Evolutionary conservation across 2,113 vertebrate species (phyloP), one percentile per base, ranked within the genome.

Genomic region (Lampris incognitus): DNA sequence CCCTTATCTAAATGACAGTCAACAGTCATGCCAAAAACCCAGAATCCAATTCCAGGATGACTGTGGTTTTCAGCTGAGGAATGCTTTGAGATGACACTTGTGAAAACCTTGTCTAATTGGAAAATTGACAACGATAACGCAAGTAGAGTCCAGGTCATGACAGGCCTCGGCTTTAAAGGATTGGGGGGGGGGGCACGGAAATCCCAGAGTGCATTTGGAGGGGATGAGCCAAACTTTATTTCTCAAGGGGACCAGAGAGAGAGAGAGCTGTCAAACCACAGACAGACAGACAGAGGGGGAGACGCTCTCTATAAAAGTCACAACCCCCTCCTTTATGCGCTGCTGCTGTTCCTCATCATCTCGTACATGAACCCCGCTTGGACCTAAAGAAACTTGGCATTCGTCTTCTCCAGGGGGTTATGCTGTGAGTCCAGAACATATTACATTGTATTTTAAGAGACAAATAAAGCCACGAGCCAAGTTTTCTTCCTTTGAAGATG

Each of bases 81-180:
- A 79, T 78, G 75, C 75, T 82, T 67, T 6, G 8, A 83, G 81
- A 88, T 81, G 64, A 80, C 65, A 76, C 64, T 73, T 75, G 72
- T 71, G 54, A 86, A 77, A 77, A 68, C 62, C 77, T 78, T 72
- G 71, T 89, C 76, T 82, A 86, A 91, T 87, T 86, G 81, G 89
- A 91, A 90, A 86, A 87, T 83, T 71, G 86, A 83, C 84, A 79
- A 75, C 74, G 74, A 77, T 90, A 87, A 89, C 67, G 41, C 78
- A 85, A 76, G 42, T 38, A 37, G 72, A 79, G 80, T 70, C 85
- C 87, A 87, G 71, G 82, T 60, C 69, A 76, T 49, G 76, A 85
- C 80, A 83, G 67, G 76, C 76, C 61, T 88, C 82, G 24, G 24
- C 24, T 88, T 66, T 83, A 75, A 54, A 66, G 10, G 24, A 24